Conservation (phyloP, 2,797 vertebrate genomes). For the Phoxinus dragarum region DNA sequence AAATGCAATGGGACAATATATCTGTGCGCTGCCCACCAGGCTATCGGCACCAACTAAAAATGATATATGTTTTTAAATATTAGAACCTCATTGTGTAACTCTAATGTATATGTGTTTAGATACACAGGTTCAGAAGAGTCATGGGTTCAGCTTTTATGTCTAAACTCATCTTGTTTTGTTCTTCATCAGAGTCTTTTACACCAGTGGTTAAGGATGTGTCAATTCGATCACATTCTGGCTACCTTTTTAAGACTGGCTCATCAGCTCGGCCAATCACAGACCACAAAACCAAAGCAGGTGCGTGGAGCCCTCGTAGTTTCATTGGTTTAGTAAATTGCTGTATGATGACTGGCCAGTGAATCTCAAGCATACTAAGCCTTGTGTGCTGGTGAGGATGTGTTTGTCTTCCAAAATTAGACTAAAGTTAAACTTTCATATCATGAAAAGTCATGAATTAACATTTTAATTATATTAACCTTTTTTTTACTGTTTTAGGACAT, state of each 20-base stretch:
- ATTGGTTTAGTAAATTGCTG: background rate
- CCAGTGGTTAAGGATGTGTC: slow-evolving; percentile 64
- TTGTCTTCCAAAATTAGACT: background rate
- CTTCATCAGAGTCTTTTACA: slow-evolving; percentile 67
- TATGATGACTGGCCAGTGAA: background rate
- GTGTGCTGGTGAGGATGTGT: background rate
- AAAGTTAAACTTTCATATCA: background rate
- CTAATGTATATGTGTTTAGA: background rate
- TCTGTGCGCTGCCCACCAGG: no score
- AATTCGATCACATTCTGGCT: slow-evolving; percentile 74
- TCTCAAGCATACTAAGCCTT: background rate
- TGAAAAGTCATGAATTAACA: background rate
- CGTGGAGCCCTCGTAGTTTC: background rate
- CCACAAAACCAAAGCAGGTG: slow-evolving; percentile 79
- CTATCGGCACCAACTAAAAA: no score
- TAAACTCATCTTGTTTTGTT: background rate
- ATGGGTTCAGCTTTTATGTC: background rate
- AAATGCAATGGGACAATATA: no score
- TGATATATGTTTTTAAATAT: no score
- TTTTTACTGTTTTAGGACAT: background rate
- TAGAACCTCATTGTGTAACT: background rate
- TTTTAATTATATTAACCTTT: background rate
- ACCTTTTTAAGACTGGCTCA: slow-evolving; percentile 81
- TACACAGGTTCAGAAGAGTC: background rate
- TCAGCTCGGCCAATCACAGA: slow-evolving; percentile 74